Evolutionary conservation across 2,888 invertebrate genomes (phyloP).

Genomic region (Reticulitermes lucifugus): DNA sequence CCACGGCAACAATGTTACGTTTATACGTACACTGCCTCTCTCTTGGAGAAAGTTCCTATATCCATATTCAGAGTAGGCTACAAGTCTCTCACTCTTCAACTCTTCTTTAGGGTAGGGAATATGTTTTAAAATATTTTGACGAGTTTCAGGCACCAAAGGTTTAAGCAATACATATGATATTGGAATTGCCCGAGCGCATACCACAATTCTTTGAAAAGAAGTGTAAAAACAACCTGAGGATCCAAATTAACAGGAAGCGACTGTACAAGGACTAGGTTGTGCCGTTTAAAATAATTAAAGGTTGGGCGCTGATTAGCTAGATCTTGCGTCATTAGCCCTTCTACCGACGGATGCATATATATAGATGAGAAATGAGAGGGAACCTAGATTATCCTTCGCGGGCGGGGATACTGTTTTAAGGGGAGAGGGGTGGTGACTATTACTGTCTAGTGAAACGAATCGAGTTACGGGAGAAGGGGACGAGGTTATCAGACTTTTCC

Average conservation of each 20-base stretch:
- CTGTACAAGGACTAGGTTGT: not conserved
- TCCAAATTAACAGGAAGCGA: not conserved
- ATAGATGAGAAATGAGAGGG: conserved; percentile 47
- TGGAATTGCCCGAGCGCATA: no score
- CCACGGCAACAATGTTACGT: no score
- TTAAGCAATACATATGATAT: no score
- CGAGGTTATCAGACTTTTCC: conserved; percentile 22
- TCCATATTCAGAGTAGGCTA: no score
- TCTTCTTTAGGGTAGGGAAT: no score
- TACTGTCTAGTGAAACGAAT: not conserved
- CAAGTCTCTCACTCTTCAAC: no score
- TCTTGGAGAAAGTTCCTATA: no score
- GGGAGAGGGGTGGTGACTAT: not conserved
- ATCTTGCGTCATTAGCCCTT: conserved; percentile 45
- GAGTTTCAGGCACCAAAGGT: no score
- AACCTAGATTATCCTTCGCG: conserved; percentile 14
- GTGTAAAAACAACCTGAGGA: not conserved
- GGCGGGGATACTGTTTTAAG: not conserved
- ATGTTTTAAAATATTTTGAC: no score
- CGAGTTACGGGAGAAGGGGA: not conserved
- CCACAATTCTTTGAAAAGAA: no score
- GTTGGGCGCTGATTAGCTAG: conserved; percentile 45
- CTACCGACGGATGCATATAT: conserved; percentile 34
- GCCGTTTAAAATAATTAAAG: conserved; percentile 49
- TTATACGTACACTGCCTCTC: no score